These are phyloP conservation scores for Ianthella basta DNA, from an alignment of 37 sponge, comb jelly and placozoan genomes.

Conservation along the genomic window DNA sequence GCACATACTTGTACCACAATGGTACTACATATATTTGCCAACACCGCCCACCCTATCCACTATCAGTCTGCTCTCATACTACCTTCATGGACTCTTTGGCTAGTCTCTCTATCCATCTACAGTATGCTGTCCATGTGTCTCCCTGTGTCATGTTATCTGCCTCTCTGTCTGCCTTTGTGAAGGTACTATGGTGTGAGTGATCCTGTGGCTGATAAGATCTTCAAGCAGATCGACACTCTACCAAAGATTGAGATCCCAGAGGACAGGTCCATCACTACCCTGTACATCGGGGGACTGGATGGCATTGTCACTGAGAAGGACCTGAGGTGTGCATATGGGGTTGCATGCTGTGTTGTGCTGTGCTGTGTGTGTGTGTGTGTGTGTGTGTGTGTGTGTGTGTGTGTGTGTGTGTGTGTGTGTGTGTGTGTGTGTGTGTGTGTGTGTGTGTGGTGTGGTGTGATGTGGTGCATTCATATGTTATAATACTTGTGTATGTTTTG, in stretches of 20 bases:
- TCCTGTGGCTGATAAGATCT: conserved; percentile 96
- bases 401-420: conserved; percentile 36
- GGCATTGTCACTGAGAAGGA: conserved; percentile 80
- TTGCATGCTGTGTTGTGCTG: not conserved
- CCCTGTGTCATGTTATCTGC: not conserved
- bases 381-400: conserved; percentile 33
- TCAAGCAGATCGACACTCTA: conserved; percentile 48
- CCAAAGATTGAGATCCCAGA: conserved; percentile 81
- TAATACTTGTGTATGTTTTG: not conserved
- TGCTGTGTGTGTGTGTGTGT: conserved; percentile 13
- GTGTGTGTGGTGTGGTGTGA: conserved; percentile 21
- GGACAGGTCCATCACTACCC: conserved; percentile 84
- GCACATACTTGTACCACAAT: too few relatives aligned
- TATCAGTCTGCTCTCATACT: too few relatives aligned
- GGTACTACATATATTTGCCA: too few relatives aligned
- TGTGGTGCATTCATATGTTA: not conserved
- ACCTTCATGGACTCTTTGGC: too few relatives aligned
- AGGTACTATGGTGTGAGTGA: conserved; percentile 93
- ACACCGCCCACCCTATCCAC: too few relatives aligned
- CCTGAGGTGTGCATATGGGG: conserved; percentile 57
- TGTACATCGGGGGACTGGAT: conserved; percentile 92
- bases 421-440: conserved; percentile 36
- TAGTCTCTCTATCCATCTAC: too few relatives aligned
- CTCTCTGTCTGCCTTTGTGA: too few relatives aligned
- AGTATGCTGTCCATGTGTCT: too few relatives aligned